Percentiles rank a stretch among this genome's conserved stretches.
phyloP scores from a whole-genome alignment of 2,797 vertebrate species.

The Pogoniulus pusillus region DNA sequence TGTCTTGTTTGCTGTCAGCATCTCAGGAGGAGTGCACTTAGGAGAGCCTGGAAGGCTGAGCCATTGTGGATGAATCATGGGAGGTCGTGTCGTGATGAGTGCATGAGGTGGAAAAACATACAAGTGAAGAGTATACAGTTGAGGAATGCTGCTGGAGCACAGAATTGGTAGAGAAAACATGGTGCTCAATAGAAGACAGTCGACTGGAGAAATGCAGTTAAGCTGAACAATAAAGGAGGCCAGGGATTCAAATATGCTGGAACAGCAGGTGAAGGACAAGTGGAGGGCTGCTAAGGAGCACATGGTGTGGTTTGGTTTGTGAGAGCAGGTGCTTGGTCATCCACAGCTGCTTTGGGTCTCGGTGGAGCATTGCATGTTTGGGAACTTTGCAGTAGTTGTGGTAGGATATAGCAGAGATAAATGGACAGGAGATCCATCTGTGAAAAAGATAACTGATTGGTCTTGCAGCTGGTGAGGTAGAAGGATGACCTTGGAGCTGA shows the following conservation, averaged over 20 bases:
- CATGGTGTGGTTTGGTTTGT: background rate
- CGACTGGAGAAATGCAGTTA: background rate
- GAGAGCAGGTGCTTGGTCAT: background rate
- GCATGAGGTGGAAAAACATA: background rate
- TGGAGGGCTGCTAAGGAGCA: background rate
- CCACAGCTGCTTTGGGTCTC: background rate
- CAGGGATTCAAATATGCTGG: background rate
- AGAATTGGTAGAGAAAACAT: background rate
- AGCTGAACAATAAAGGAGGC: background rate
- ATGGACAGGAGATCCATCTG: background rate
- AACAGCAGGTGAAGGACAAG: background rate
- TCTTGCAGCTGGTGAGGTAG: background rate
- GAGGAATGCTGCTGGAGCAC: background rate
- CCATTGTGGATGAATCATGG: background rate
- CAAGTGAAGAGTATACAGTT: rapidly evolving
- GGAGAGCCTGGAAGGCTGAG: background rate
- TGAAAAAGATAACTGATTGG: background rate
- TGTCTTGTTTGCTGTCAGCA: background rate
- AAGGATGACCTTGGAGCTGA: background rate
- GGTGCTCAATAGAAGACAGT: background rate
- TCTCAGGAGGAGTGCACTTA: background rate
- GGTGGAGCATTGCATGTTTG: background rate
- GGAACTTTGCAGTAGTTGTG: background rate
- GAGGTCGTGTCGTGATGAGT: rapidly evolving
- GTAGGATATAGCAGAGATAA: background rate